A percentile compares a stretch with the other conserved stretches of the same genome.
Evolutionary conservation across 2,113 vertebrate species (phyloP).

Genomic region (Nothoprocta pentlandii): DNA sequence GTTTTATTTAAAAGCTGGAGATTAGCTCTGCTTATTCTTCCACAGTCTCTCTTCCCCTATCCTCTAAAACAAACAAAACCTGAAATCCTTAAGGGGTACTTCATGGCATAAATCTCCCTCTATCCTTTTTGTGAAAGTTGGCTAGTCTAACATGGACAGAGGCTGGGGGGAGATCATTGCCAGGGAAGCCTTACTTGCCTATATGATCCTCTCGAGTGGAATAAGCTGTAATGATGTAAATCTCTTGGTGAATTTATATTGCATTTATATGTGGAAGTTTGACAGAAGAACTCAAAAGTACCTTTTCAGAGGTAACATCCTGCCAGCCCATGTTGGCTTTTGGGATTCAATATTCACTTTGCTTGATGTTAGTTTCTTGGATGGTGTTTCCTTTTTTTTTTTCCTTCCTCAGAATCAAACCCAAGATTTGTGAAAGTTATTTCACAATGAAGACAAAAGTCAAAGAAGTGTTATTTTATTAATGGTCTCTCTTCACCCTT

Average conservation of each 20-base stretch:
- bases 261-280: neutral
- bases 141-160: conserved; percentile 17
- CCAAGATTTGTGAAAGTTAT: neutral
- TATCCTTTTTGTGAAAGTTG: conserved; percentile 57
- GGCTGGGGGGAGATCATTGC: conserved; percentile 24
- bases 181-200: conserved; percentile 53
- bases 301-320: neutral
- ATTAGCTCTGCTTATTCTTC: conserved; percentile 69
- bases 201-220: conserved; percentile 52
- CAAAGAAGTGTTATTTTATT: neutral
- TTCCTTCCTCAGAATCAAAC: neutral
- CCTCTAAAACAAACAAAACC: conserved; percentile 69
- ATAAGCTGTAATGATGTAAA: conserved; percentile 45
- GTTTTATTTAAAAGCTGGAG: conserved; percentile 65
- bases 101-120: conserved; percentile 63
- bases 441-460: conserved; percentile 10
- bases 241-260: conserved; percentile 26
- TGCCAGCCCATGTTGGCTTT: neutral
- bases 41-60: conserved; percentile 36
- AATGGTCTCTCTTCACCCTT: neutral
- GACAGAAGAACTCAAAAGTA: neutral
- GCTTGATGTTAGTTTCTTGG: neutral
- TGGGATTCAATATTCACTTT: neutral
- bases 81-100: conserved; percentile 68
- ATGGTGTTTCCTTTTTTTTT: no score